These are phyloP conservation scores for Patella depressa DNA, from an alignment of 2,888 invertebrate genomes.

Conservation along the genomic window DNA sequence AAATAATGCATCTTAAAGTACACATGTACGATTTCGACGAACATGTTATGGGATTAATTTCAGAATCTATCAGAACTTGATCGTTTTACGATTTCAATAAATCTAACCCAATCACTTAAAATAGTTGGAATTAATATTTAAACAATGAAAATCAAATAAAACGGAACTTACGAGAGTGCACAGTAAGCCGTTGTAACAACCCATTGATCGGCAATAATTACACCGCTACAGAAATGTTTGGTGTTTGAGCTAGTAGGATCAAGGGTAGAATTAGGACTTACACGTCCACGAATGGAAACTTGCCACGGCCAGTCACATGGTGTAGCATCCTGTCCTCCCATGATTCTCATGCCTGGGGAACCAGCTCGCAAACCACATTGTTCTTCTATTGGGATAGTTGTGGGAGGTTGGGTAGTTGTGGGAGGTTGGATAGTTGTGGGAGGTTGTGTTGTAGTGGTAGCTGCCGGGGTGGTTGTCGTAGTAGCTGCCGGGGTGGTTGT, in stretches of 20 bases:
- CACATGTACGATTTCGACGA: no score
- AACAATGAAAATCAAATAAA: background rate
- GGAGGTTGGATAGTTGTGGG: background rate
- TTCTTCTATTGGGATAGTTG: background rate
- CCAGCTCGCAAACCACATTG: background rate
- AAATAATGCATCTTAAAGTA: no score
- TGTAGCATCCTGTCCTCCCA: background rate
- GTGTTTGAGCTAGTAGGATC: background rate
- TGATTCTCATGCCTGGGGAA: background rate
- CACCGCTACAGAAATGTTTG: background rate
- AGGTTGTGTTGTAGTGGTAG: background rate
- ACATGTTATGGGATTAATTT: no score
- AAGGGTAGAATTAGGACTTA: background rate
- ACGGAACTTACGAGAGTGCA: background rate
- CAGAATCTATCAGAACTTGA: no score
- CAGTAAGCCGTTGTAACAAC: background rate
- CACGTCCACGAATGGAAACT: background rate
- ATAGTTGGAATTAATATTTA: no score
- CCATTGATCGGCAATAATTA: background rate
- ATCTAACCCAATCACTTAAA: no score
- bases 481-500: background rate
- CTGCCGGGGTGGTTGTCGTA: background rate
- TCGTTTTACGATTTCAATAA: no score
- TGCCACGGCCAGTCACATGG: slow-evolving; percentile 5
- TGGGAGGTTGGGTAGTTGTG: background rate